Evolutionary conservation across 2,797 vertebrate genomes (phyloP).

Genomic region (Dicrostonyx torquatus): DNA sequence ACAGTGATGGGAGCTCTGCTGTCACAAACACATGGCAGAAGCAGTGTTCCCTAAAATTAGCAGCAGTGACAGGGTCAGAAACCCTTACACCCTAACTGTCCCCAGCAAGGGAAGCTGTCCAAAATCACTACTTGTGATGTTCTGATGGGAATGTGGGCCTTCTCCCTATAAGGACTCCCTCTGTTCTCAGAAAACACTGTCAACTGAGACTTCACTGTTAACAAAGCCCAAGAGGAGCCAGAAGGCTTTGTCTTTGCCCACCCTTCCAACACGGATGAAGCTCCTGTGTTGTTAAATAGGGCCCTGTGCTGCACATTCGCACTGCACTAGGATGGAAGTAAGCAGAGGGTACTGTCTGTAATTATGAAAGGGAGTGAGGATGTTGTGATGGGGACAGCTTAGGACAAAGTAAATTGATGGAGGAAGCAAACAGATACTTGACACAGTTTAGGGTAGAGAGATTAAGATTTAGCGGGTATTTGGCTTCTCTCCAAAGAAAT

Average conservation of each 20-base stretch:
- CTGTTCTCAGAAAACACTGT: conserved; percentile 60
- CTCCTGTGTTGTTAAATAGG: conserved; percentile 75
- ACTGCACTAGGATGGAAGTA: conserved; percentile 74
- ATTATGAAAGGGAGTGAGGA: conserved; percentile 15
- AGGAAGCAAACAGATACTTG: conserved; percentile 44
- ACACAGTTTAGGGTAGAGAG: conserved; percentile 46
- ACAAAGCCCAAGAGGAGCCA: conserved; percentile 62
- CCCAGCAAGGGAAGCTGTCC: conserved; percentile 59
- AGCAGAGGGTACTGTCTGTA: conserved; percentile 41
- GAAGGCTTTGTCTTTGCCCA: conserved; percentile 75
- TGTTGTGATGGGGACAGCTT: conserved; percentile 64
- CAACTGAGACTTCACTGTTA: conserved; percentile 71
- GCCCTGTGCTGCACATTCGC: conserved; percentile 69
- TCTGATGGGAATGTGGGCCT: conserved; percentile 47
- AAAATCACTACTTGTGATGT: conserved; percentile 41
- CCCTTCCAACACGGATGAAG: conserved; percentile 45
- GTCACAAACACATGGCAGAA: background rate
- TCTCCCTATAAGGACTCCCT: background rate
- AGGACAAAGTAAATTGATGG: conserved; percentile 22
- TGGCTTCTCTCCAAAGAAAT: background rate
- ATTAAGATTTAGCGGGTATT: background rate
- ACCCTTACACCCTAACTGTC: background rate
- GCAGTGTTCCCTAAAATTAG: conserved; percentile 52
- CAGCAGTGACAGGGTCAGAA: conserved; percentile 58
- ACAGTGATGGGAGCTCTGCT: conserved; percentile 41